A percentile compares a stretch with the other conserved stretches of the same genome.
Conservation (phyloP, 1,140 invertebrate species). For the Drosophila ercepeae region DNA sequence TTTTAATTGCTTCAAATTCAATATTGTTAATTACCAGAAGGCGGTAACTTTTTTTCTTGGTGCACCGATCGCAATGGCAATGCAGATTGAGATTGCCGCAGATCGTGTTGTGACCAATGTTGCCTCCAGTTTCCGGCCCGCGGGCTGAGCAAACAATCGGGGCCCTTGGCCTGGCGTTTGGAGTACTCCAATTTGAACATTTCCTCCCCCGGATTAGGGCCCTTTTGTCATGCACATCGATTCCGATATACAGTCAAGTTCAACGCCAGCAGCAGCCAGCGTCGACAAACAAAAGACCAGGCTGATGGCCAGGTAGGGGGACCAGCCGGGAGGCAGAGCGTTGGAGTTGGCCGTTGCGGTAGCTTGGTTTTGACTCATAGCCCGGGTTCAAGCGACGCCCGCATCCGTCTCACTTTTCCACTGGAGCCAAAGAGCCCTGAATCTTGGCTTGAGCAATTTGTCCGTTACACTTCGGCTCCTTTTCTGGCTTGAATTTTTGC, state of each 20-base stretch:
- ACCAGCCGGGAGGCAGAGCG: not conserved
- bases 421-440: conserved; percentile 21
- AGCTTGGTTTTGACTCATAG: conserved; percentile 78
- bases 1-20: too few relatives aligned
- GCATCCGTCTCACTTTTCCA: conserved; percentile 66
- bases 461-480: conserved; percentile 68
- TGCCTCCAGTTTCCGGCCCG: conserved; percentile 72
- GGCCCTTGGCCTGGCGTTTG: conserved; percentile 46
- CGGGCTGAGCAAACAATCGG: conserved; percentile 59
- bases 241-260: conserved; percentile 80
- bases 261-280: conserved; percentile 67
- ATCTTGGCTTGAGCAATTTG: conserved; percentile 55
- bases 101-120: conserved; percentile 42
- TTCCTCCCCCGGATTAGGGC: conserved; percentile 76
- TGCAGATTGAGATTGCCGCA: conserved; percentile 41
- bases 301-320: conserved; percentile 8
- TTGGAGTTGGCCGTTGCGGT: conserved; percentile 65
- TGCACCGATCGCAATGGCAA: conserved; percentile 8
- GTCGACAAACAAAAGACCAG: conserved; percentile 53
- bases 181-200: conserved; percentile 75
- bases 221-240: conserved; percentile 77
- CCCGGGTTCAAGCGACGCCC: conserved; percentile 56
- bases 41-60: not conserved
- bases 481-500: conserved; percentile 53
- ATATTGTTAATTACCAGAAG: too few relatives aligned